These are phyloP conservation scores for Apis laboriosa DNA, from an alignment of 1,140 invertebrate genomes.

Conservation along the genomic window DNA sequence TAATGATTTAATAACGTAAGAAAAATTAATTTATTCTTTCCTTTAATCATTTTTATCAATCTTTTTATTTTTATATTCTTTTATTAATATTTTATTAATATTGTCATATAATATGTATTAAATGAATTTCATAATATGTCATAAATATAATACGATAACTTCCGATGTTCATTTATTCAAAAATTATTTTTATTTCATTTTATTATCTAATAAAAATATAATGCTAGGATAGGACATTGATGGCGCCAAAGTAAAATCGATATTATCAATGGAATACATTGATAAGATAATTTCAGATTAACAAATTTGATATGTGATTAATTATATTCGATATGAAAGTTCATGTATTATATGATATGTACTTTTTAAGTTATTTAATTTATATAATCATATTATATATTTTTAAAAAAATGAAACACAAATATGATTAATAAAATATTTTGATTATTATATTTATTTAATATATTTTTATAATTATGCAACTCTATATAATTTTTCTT, in stretches of 20 bases:
- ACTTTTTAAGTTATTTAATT: neutral
- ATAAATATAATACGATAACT: neutral
- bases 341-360: neutral
- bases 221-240: neutral
- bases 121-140: neutral
- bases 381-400: neutral
- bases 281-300: neutral
- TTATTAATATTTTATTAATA: neutral
- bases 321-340: neutral
- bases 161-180: neutral
- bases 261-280: neutral
- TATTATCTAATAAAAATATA: neutral
- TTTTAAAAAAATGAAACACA: neutral
- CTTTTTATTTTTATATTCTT: neutral
- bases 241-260: slow-evolving; percentile 3
- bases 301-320: neutral
- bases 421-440: neutral
- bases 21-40: neutral
- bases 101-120: neutral
- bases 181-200: neutral
- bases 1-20: neutral
- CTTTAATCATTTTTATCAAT: neutral
- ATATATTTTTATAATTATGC: too few relatives aligned
- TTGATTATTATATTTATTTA: neutral
- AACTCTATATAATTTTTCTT: neutral